phyloP scores from a whole-genome alignment of 2,113 vertebrate genomes.

The Albula glossodonta region DNA sequence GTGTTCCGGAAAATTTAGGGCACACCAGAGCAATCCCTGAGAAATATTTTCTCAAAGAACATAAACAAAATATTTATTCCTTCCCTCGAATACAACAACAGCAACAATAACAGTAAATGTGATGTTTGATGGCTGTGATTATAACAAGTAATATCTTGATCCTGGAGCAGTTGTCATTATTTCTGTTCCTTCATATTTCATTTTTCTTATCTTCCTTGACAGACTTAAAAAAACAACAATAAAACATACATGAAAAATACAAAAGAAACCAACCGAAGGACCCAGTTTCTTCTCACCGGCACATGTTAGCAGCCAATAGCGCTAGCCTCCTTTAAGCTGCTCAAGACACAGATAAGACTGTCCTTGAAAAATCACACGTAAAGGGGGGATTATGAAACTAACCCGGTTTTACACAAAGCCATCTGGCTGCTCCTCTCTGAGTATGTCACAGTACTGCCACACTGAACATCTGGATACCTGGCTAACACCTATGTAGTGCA shows the following conservation, averaged over 20 bases:
- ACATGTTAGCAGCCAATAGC: neutral
- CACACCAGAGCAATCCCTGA: too few relatives aligned
- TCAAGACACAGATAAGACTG: constrained; percentile 25
- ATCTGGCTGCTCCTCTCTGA: constrained; percentile 17
- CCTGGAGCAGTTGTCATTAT: neutral
- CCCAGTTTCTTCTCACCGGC: neutral
- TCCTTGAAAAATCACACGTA: constrained; percentile 11
- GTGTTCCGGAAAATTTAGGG: too few relatives aligned
- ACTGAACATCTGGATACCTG: too few relatives aligned
- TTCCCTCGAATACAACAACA: too few relatives aligned
- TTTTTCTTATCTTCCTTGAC: neutral
- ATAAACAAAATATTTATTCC: too few relatives aligned
- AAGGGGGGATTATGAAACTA: constrained; percentile 30
- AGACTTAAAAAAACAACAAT: neutral
- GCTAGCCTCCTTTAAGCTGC: constrained; percentile 28
- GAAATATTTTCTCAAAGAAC: too few relatives aligned
- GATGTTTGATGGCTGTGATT: too few relatives aligned
- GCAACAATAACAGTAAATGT: too few relatives aligned
- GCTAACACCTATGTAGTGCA: too few relatives aligned
- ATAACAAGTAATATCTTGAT: neutral
- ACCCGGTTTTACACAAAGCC: constrained; percentile 32
- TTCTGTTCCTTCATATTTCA: neutral
- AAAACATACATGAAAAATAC: neutral
- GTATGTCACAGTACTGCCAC: neutral
- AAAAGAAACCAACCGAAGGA: neutral